phyloP scores from a whole-genome alignment of 2,888 invertebrate species.

The Rhamnusium bicolor region DNA sequence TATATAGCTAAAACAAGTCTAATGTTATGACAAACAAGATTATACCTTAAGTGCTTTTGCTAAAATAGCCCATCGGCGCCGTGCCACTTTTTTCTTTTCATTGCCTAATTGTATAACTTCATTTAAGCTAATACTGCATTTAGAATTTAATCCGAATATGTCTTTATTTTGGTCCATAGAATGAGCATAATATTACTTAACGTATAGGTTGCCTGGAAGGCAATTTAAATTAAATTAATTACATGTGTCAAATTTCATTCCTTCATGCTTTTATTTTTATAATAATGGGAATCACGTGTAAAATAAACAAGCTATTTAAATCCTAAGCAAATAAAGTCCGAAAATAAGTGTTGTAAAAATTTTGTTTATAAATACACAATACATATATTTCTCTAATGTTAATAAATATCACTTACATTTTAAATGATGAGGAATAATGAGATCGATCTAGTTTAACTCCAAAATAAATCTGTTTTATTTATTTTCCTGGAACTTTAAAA shows the following conservation, averaged over 20 bases:
- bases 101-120: slow-evolving; percentile 64
- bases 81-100: slow-evolving; percentile 74
- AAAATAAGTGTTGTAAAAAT: slow-evolving; percentile 37
- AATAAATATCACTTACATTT: slow-evolving; percentile 23
- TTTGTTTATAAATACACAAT: slow-evolving; percentile 9
- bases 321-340: slow-evolving; percentile 31
- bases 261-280: slow-evolving; percentile 62
- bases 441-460: not conserved
- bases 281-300: slow-evolving; percentile 36
- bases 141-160: slow-evolving; percentile 64
- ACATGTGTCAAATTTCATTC: slow-evolving; percentile 56
- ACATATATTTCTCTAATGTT: slow-evolving; percentile 3
- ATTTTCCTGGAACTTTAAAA: slow-evolving; percentile 11
- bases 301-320: slow-evolving; percentile 43
- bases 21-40: slow-evolving; percentile 60
- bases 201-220: slow-evolving; percentile 61
- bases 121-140: slow-evolving; percentile 65
- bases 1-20: slow-evolving; percentile 34
- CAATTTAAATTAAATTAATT: slow-evolving; percentile 55
- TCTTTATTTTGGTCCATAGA: slow-evolving; percentile 69
- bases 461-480: slow-evolving; percentile 14
- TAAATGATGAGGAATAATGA: not conserved
- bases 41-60: slow-evolving; percentile 77
- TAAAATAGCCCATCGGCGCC: slow-evolving; percentile 80
- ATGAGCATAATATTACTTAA: slow-evolving; percentile 57